Evolutionary conservation across 2,888 invertebrate species (phyloP), one percentile per base, ranked within the genome.

Genomic region (Sarcophaga carnaria): DNA sequence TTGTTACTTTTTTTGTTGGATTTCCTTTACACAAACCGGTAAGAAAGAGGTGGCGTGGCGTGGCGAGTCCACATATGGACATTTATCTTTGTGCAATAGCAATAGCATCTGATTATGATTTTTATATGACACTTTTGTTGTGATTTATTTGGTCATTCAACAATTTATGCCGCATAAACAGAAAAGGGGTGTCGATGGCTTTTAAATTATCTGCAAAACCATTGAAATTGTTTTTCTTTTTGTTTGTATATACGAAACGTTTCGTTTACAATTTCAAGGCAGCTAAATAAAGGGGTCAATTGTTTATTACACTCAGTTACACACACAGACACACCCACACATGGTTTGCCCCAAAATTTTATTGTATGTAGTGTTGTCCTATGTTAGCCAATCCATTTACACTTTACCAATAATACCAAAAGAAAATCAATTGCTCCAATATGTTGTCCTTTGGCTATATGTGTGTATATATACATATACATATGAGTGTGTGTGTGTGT

Each of bases 41-140:
- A 8, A 37, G 37, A 37, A 37, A 37, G 37, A 37, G 8, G 8
- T 10, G 37, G 17, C 22, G 6, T 27, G 27, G 14, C 17, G 14
- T 54, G 17, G 17, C 1, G 4, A 71, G 78, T 81, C 70, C 87
- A 84, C 47, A 81, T 84, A 59, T 47, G 80, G 78, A 81, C 81
- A 82, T 76, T 84, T 87, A 84, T 81, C 79, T 72, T 79, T 84
- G 84, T 87, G 87, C 87, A 84, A 79, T 84, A 79, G 71, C 54
- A 37, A 37, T 37, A 37, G 37, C 84, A 93, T 92, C 93, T 93
- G 93, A 93, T 93, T 93, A 93, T 93, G 93, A 92, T 91, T 93
- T 93, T 93, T 93, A 93, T 93, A 92, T 90, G 93, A 92, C 93
- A 92, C 92, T 92, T 92, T 78, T 91, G 91, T 90, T 91, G 91